phyloP scores from a whole-genome alignment of 2,797 vertebrate species.

The Premnoplex brunnescens region DNA sequence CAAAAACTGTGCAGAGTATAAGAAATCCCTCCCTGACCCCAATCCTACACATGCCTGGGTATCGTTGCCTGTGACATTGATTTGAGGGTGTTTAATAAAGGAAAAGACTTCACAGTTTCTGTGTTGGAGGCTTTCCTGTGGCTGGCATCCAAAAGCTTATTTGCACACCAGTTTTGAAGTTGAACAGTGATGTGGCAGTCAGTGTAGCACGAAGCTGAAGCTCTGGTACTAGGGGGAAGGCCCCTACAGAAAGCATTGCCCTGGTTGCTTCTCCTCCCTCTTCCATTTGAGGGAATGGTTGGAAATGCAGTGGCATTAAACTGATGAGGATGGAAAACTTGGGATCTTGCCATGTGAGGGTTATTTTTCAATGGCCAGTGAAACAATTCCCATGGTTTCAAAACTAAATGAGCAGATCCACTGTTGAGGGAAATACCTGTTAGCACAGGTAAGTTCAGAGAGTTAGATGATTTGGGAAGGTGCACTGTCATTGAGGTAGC shows the following conservation, averaged over 20 bases:
- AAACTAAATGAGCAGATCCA: neutral
- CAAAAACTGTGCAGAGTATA: neutral
- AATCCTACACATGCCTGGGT: neutral
- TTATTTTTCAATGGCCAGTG: neutral
- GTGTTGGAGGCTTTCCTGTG: neutral
- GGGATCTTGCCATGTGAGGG: rapidly evolving
- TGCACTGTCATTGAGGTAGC: no score
- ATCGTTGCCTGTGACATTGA: neutral
- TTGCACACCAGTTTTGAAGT: neutral
- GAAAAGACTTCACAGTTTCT: neutral
- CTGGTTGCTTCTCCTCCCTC: neutral
- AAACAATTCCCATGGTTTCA: neutral
- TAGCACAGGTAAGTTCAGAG: neutral
- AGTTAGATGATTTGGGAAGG: neutral
- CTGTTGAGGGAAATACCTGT: neutral
- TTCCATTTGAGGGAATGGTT: neutral
- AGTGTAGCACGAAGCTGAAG: neutral
- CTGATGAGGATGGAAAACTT: neutral
- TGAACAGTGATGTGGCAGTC: neutral
- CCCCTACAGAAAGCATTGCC: neutral
- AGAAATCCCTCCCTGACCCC: neutral
- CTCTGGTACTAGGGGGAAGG: neutral
- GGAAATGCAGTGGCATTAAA: neutral
- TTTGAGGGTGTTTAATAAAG: slow-evolving; percentile 23
- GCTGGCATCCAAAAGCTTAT: slow-evolving; percentile 5